Base-by-base conservation (phyloP, 2,888 invertebrate species). In the Tetrapedia diversipes region DNA sequence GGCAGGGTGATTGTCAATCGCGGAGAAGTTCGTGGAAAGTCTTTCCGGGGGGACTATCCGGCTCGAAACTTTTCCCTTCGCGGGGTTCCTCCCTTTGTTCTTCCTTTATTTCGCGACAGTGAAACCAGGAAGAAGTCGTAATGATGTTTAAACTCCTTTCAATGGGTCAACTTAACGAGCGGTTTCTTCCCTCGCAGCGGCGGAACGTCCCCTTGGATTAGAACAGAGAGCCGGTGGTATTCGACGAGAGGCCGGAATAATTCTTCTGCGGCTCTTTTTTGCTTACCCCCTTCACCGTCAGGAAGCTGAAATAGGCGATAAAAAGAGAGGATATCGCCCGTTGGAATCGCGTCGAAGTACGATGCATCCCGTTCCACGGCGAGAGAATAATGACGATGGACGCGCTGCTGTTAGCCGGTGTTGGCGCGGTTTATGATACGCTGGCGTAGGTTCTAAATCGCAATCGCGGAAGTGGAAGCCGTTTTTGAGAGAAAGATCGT, bases 1-100 rank as follows among this genome's bases (percentile, higher is more conserved):
- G 80, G 86, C 77, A 76, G 57, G n/a, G 80, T 78, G 84, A 86
- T 86, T 82, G 86, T 81, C 77, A 77, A 77, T 77, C 71, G 56
- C 57, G 59, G 70, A 41, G 24, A 24, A 56, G 53, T 71, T 64
- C 65, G n/a, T 41, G 56, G 43, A 76, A 83, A 86, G 66, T 84
- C 80, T 79, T 57, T 39, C 66, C 60, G 68, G 64, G 57, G 56
- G 70, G 54, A 65, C 67, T 65, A 47, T 65, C 49, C n/a, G n/a
- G 66, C 22, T 19, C 41, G 72, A 37, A 65, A 80, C 78, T 72
- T 85, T 82, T 79, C 61, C 80, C 37, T 34, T 59, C 41, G 56
- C 47, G 60, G 34, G 19, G 19, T 68, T 67, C 43, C 63, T 73
- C 67, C 29, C 57, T 63, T 34, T 27, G 11, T 22, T 24, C 8